Base-by-base conservation (phyloP, 2,113 vertebrate species). In the Limnothrissa miodon region DNA sequence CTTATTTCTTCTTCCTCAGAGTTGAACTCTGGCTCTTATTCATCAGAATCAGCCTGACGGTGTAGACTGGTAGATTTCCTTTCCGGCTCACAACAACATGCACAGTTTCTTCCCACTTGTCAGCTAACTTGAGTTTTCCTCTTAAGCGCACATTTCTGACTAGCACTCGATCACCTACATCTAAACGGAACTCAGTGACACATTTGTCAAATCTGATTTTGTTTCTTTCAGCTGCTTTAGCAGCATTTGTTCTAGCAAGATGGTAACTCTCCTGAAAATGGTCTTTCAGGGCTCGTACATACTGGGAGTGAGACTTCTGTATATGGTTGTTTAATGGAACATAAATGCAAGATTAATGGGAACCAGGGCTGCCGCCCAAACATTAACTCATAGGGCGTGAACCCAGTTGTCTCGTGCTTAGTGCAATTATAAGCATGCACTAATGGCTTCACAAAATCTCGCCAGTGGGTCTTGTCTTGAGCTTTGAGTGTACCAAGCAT, bases 341-440 rank as follows among this genome's bases (percentile, higher is more conserved):
- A 53, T 53, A 19, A 53, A 53, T 15, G 51, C 51, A 2, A 53
- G 9, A 5, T 53, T 19, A 53, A 53, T 53, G 17, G 51, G 51
- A 53, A 53, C 51, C 81, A 5, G 5, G 82, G 81, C 21, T 86
- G 83, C 21, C 81, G 19, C 13, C 83, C 83, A 87, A 88, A 87
- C 81, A 86, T 85, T n/a, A 87, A 46, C 17, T 81, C 46, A 81
- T 85, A 85, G 0, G 82, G 85, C 9, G 44, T 74, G 53, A 78
- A 85, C 15, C 78, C 79, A 1, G 85, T 87, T 21, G 39, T 39
- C 0, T 86, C 85, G 80, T 85, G 44, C 25, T 33, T 83, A 0
- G 83, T 87, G 80, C 83, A 83, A 45, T 82, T 88, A 39, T 88
- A 88, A 0, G 85, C 39, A 82, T 85, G 87, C 0, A 87, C 85